Base-by-base conservation (phyloP, 1,140 invertebrate species). In the Scylla paramamosain region DNA sequence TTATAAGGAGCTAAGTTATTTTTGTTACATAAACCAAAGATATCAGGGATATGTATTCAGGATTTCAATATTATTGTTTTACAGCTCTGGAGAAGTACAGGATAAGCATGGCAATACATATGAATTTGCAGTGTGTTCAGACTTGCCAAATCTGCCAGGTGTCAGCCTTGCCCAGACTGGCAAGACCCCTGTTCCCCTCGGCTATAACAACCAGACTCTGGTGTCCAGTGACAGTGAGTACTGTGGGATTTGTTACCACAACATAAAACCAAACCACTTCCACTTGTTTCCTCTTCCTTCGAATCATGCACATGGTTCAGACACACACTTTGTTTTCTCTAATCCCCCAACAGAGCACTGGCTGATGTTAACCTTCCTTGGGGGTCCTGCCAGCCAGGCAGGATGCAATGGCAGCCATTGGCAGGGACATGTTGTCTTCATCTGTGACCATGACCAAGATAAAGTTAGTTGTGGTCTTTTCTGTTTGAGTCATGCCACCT, bases 311-410 rank as follows among this genome's bases (percentile, higher is more conserved):
- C 52, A 59, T 59, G 52, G 52, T 20, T 59, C 52, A 59, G 10
- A 7, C 8, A n/a, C 67, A 77, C 20, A 77, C 67, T 77, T 77
- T 77, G 20, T 77, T n/a, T 77, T 77, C 67, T 77, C 0, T 77
- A n/a, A 7, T 20, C 2, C 6, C 6, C 67, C 67, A 25, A 0
- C 82, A 95, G 94, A 84, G 29, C 46, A 92, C 48, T 95, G 90
- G 91, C 29, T 95, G 91, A 95, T 95, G 94, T 29, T 95, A 48
- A 95, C 94, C 16, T 88, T 95, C 67, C 94, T 86, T 0, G 94
- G 94, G 83, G 67, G 67, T n/a, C 67, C 10, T 7, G 20, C 25
- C n/a, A 25, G 1, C n/a, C 67, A 0, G 28, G 32, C 32, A 0
- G 6, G 28, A 6, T 95, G 94, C 45, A 95, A 77, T 8, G 46